These are phyloP conservation scores for Caenorhabditis zanzibari DNA, from an alignment of 2,888 invertebrate genomes.

Conservation along the genomic window DNA sequence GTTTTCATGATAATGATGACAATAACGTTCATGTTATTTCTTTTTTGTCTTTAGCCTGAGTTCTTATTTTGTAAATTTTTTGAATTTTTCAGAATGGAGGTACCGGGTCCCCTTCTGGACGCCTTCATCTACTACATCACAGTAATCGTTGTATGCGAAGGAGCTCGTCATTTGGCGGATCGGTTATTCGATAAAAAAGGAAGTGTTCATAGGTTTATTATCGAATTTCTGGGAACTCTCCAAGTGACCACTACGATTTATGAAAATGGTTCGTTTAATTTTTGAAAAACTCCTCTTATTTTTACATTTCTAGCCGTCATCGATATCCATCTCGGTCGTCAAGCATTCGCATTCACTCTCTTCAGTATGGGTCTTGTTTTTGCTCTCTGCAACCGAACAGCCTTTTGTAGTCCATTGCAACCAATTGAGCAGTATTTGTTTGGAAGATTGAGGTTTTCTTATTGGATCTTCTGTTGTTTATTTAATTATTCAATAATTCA, in stretches of 20 bases:
- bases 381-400: conserved; percentile 63
- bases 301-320: conserved; percentile 66
- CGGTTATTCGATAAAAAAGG: conserved; percentile 51
- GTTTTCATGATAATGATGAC: neutral
- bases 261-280: conserved; percentile 64
- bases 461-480: neutral
- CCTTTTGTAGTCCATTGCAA: conserved; percentile 64
- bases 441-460: conserved; percentile 46
- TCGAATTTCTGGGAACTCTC: conserved; percentile 70
- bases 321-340: conserved; percentile 66
- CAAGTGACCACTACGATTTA: conserved; percentile 69
- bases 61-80: neutral
- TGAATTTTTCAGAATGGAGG: conserved; percentile 30
- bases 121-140: conserved; percentile 58
- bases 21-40: neutral
- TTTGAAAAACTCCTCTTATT: too few species aligned
- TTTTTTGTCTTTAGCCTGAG: conserved; percentile 2
- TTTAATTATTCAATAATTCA: conserved; percentile 5
- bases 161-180: conserved; percentile 58
- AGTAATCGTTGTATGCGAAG: conserved; percentile 56
- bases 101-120: conserved; percentile 43
- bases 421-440: conserved; percentile 66
- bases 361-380: conserved; percentile 66
- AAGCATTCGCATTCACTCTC: conserved; percentile 67
- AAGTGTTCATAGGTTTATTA: conserved; percentile 54